Evolutionary conservation across 2,888 invertebrate species (phyloP).

Genomic region (Plagiodera versicolora): DNA sequence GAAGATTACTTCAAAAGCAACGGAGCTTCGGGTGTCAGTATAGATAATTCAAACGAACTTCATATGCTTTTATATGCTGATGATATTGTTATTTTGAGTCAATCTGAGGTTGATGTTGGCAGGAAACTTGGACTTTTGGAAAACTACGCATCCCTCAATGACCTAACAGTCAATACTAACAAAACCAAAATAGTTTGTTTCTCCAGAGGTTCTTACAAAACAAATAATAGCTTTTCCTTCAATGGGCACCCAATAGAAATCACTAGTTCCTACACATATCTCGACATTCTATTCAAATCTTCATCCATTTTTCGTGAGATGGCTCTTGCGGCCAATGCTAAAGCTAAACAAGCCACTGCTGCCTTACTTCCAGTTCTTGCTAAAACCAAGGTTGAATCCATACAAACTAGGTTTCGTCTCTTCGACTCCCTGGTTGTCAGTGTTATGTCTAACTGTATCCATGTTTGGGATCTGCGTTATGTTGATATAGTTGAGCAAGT

Average conservation of each 20-base stretch:
- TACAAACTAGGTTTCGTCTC: neutral
- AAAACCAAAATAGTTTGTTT: neutral
- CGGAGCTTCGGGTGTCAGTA: too few relatives aligned
- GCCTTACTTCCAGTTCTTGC: neutral
- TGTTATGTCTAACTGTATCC: constrained; percentile 1
- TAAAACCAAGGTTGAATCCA: neutral
- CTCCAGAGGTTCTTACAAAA: neutral
- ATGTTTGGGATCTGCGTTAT: neutral
- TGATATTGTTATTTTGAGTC: too few relatives aligned
- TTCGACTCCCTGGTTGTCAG: neutral
- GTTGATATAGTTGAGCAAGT: neutral
- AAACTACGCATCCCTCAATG: neutral
- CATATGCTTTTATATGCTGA: too few relatives aligned
- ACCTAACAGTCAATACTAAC: neutral
- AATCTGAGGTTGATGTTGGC: too few relatives aligned
- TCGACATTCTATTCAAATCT: neutral
- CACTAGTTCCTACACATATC: neutral
- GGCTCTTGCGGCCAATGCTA: neutral
- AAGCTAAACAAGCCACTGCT: neutral
- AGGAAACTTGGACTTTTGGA: too few relatives aligned
- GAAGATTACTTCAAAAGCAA: too few relatives aligned
- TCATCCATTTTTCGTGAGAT: neutral
- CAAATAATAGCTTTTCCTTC: neutral
- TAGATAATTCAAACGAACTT: too few relatives aligned
- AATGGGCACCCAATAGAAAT: neutral